phyloP scores from a whole-genome alignment of 1,140 invertebrate species.

The Muscidifurax raptorellus region DNA sequence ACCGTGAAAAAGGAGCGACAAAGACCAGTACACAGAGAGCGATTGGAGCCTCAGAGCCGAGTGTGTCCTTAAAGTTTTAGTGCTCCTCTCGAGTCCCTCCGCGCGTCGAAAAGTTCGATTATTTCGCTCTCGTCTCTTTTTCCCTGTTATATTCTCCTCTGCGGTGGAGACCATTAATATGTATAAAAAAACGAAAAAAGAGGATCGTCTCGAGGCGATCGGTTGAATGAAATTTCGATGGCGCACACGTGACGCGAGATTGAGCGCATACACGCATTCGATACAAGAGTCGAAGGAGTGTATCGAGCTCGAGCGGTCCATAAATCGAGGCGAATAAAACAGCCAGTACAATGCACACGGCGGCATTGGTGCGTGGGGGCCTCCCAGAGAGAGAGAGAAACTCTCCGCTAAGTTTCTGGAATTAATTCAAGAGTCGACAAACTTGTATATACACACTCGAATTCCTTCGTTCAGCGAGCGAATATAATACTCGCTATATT shows the following conservation, averaged over 20 bases:
- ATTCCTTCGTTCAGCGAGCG: background rate
- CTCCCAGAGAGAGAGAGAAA: background rate
- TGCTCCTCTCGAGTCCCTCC: background rate
- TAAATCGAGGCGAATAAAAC: constrained; percentile 13
- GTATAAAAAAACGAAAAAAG: constrained; percentile 1
- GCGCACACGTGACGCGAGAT: background rate
- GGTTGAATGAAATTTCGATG: constrained; percentile 22
- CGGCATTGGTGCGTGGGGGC: background rate
- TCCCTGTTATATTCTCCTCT: background rate
- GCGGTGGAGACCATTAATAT: background rate
- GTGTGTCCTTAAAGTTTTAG: background rate
- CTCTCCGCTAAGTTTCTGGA: constrained; percentile 3
- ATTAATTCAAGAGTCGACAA: constrained; percentile 16
- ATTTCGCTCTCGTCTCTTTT: background rate
- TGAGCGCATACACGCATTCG: background rate
- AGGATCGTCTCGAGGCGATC: background rate
- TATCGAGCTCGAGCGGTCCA: constrained; percentile 10
- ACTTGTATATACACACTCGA: constrained; percentile 7
- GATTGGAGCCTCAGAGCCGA: too few relatives aligned
- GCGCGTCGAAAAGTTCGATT: background rate
- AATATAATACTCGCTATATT: background rate
- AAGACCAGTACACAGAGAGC: background rate
- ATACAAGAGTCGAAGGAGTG: background rate
- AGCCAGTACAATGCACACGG: background rate
- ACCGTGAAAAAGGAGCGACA: constrained; percentile 15